Evolutionary conservation across 2,888 invertebrate species (phyloP).

Genomic region (Thymelicus acteon): DNA sequence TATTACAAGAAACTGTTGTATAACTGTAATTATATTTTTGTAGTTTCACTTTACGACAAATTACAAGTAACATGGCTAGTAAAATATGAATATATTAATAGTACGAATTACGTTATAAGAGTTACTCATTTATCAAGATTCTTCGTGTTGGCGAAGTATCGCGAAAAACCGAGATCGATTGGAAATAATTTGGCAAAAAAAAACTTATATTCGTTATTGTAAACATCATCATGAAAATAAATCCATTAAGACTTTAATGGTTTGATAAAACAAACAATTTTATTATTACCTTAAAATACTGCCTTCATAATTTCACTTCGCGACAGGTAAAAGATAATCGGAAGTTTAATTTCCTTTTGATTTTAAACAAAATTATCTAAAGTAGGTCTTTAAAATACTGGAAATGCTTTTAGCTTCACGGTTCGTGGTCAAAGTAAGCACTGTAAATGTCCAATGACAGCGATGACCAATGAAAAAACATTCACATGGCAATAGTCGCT

Average conservation of each 20-base stretch:
- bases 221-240: not conserved
- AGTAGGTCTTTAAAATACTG: not conserved
- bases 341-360: conserved; percentile 10
- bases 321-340: conserved; percentile 2
- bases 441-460: too few species aligned
- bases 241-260: not conserved
- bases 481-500: too few species aligned
- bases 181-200: too few species aligned
- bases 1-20: conserved; percentile 1
- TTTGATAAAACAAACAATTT: not conserved
- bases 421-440: too few species aligned
- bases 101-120: too few species aligned
- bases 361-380: not conserved
- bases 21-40: not conserved
- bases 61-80: not conserved
- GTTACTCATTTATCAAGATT: too few species aligned
- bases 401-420: not conserved
- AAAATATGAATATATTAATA: too few species aligned
- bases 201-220: too few species aligned
- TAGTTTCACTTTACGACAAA: not conserved
- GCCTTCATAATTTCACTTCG: not conserved
- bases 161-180: too few species aligned
- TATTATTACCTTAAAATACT: not conserved
- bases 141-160: too few species aligned
- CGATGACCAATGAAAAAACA: too few species aligned